Base-by-base conservation (phyloP, 92 coral and sea anemone species). In the Porites rus region DNA sequence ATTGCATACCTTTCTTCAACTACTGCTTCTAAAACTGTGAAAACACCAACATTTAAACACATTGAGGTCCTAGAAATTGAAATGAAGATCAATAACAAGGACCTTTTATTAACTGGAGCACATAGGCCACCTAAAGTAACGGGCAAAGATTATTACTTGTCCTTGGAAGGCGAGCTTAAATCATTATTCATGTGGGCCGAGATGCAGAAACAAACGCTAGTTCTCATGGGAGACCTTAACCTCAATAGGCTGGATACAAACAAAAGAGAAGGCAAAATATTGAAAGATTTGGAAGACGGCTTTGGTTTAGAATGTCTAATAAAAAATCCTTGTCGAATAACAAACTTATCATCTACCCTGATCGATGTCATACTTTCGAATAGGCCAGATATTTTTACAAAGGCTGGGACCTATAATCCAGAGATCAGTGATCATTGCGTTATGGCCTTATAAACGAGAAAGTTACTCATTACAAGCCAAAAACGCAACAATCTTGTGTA, bases 201-300 rank as follows among this genome's bases (percentile, higher is more conserved):
- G 52, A 38, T 58, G 13, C 83, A 78, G 22, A 78, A 62, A 78
- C 69, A 78, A 78, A 6, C 68, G 20, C 19, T 78, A 17, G 0
- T 61, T n/a, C 68, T 83, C 53, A 74, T 74, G 81, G 87, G 81
- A 28, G 87, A 83, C 51, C 87, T 83, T 20, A 83, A 71, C 38
- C 68, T 83, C 38, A 28, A 28, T 28, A 28, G 38, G 38, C 38
- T 28, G 38, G 38, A 28, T 28, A 28, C 38, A 28, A 46, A 83
- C 73, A 19, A 72, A 83, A 68, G 87, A 83, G 81, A 83, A 50
- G 69, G 87, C 17, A 83, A 83, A 74, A 73, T 69, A 14, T 69
- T 83, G 16, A 70, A 17, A 51, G 87, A 83, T 60, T 20, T 83
- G 50, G 53, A 72, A 25, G 69, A 51, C 10, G 69, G 76, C 76